Evolutionary conservation across 2,113 vertebrate genomes (phyloP), one percentile per base, ranked within the genome.

Genomic region (Spea multiplicata): DNA sequence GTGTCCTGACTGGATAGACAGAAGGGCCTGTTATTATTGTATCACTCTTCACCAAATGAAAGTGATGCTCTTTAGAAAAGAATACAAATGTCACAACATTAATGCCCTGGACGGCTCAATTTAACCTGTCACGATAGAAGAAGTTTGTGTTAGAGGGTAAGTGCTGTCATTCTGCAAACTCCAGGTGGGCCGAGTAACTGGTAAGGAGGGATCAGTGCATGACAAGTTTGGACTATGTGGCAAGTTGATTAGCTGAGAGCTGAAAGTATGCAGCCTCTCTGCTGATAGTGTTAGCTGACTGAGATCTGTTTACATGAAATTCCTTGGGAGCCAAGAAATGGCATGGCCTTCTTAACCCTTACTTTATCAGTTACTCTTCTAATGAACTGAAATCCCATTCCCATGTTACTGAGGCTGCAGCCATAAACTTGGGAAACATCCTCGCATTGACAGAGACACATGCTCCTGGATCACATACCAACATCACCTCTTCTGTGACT

Each of bases 221-320:
- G 88, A 88, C 88, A 89, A 86, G 88, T 89, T 90, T 89, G 88
- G 88, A 86, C 88, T 89, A 84, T 87, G 81, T 46, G 81, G 84
- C 81, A 84, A 88, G 88, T 88, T 89, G 86, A 89, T 90, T 86
- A 90, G 87, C 88, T 89, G 88, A 88, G 87, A 90, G 84, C 81
- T 88, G 88, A 90, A 88, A 87, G 84, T 86, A 86, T 85, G 82
- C 89, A 89, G 88, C 88, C 87, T 87, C 52, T 83, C 83, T 75
- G 62, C 71, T 80, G 71, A 80, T 80, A 73, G 78, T 61, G 71
- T 76, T 50, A 1, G 0, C 76, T 44, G 66, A 80, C 55, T n/a
- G 17, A 74, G 66, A 74, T 47, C 71, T 80, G 71, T 80, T 80
- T 80, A 80, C 53, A 74, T 74, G 71, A 66, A 74, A 46, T 48